Evolutionary conservation across 92 coral and sea anemone genomes (phyloP), one percentile per base, ranked within the genome.

Genomic region (Ricordea florida): DNA sequence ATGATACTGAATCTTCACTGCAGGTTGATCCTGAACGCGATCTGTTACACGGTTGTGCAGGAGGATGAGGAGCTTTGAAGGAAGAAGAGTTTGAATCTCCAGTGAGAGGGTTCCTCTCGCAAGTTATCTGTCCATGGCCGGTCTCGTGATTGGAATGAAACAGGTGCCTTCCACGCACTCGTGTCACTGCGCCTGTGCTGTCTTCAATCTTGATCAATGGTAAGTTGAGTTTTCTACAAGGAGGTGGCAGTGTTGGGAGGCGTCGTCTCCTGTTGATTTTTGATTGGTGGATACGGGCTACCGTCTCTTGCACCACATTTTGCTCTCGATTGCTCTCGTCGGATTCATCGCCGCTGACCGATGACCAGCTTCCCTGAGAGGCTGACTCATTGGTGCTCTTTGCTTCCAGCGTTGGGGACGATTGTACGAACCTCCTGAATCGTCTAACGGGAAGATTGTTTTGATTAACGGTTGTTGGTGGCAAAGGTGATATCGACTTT

Each of bases 201-300:
- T 55, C 77, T n/a, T 70, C 77, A 28, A 70, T 55, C 46, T 70
- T 70, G 26, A 70, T 70, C 41, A 70, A 42, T 22, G 77, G 77
- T n/a, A 70, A 21, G 18, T 40, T 70, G 18, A 70, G 53, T 3
- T 22, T 25, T 55, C 41, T 53, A 31, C 41, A n/a, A n/a, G n/a
- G n/a, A n/a, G n/a, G 20, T 28, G 77, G 77, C 29, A 56, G 18
- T 11, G 28, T 1, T 3, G 77, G 77, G 1, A 70, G 41, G 21
- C 65, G 77, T 20, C 77, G 29, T 53, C 77, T 44, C 21, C 76
- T 53, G n/a, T 20, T 27, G 3, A 41, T 29, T 31, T 41, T 70
- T 26, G 42, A 22, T 27, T 40, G 45, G 33, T 5, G 10, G 22
- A 70, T 70, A 53, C 50, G 22, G 10, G 65, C 31, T 29, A 70